Conservation (phyloP, 2,113 vertebrate genomes). For the Trematomus loennbergii region DNA sequence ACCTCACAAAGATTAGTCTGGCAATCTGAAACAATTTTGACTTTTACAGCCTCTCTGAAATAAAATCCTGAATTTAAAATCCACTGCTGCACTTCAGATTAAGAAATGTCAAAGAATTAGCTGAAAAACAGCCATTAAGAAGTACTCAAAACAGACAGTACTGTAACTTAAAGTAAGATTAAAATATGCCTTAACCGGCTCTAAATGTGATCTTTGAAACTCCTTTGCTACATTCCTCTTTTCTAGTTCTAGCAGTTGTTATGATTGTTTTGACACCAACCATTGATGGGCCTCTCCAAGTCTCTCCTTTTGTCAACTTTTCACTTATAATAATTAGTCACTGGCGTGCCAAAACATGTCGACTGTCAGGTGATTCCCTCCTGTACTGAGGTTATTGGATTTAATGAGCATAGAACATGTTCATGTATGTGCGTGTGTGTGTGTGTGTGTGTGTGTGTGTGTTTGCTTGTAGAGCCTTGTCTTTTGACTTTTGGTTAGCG, state of each 20-base stretch:
- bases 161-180: not conserved
- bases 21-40: not conserved
- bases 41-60: not conserved
- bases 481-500: slow-evolving; percentile 4
- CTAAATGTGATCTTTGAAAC: not conserved
- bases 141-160: not conserved
- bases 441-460: not conserved
- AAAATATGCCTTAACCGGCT: not conserved
- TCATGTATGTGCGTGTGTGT: not conserved
- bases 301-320: not conserved
- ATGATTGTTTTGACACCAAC: not conserved
- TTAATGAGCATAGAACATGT: not conserved
- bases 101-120: not conserved
- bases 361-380: slow-evolving; percentile 12
- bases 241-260: not conserved
- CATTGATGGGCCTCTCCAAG: not conserved
- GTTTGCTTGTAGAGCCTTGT: slow-evolving; percentile 2
- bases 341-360: slow-evolving; percentile 17
- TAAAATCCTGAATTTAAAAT: not conserved
- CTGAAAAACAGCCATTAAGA: not conserved
- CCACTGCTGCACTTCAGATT: not conserved
- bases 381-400: not conserved
- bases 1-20: too few relatives aligned
- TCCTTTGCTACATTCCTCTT: not conserved
- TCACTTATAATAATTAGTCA: slow-evolving; percentile 8